phyloP scores from a whole-genome alignment of 2,797 vertebrate genomes.

The Alcedo atthis region DNA sequence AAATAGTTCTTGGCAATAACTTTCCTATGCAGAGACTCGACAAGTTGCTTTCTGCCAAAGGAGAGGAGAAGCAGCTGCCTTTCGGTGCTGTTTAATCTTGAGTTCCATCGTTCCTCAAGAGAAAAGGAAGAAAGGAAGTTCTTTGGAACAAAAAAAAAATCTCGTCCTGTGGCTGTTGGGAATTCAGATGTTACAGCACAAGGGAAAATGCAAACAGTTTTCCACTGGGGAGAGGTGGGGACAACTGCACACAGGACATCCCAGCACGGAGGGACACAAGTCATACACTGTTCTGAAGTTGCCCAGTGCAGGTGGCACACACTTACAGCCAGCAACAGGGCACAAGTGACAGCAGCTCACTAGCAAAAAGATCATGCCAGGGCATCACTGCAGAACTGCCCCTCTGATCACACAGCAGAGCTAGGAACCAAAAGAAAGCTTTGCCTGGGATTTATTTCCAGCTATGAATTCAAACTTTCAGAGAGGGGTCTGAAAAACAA shows the following conservation, averaged over 20 bases:
- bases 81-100: neutral
- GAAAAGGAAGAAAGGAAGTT: slow-evolving; percentile 17
- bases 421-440: neutral
- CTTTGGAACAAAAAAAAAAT: neutral
- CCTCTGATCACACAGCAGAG: neutral
- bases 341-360: neutral
- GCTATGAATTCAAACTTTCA: neutral
- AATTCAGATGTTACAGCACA: neutral
- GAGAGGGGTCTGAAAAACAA: neutral
- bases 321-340: neutral
- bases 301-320: neutral
- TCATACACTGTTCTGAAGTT: neutral
- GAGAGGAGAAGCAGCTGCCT: slow-evolving; percentile 39
- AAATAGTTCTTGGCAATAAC: slow-evolving; percentile 1
- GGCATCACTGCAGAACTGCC: neutral
- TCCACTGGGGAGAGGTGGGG: neutral
- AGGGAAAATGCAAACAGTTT: neutral
- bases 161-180: neutral
- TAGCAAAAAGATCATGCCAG: neutral
- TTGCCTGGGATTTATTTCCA: neutral
- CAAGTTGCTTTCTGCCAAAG: slow-evolving; percentile 13
- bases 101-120: neutral
- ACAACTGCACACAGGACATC: neutral
- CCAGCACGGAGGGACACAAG: neutral
- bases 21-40: neutral